phyloP scores from a whole-genome alignment of 2,888 invertebrate species.

The Harpalus rufipes region DNA sequence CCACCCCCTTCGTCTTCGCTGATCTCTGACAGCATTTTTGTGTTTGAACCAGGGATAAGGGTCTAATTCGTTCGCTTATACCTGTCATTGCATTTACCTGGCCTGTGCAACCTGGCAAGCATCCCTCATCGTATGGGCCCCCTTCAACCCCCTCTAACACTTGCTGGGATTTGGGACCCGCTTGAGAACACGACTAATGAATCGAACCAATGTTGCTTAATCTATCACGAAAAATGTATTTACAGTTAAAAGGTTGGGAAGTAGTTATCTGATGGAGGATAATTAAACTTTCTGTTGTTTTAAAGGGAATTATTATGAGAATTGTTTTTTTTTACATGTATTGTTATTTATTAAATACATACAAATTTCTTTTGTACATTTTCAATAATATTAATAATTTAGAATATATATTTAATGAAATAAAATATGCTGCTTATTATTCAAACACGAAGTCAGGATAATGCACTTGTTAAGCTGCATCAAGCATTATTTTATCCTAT shows the following conservation, averaged over 20 bases:
- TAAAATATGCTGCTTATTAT: not conserved
- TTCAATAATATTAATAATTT: too few species aligned
- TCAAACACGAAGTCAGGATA: not conserved
- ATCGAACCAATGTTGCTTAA: conserved; percentile 45
- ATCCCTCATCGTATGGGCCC: conserved; percentile 49
- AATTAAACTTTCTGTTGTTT: conserved; percentile 50
- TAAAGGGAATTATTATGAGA: not conserved
- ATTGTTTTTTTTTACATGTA: not conserved
- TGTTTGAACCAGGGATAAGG: conserved; percentile 57
- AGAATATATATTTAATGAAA: not conserved
- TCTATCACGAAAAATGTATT: conserved; percentile 57
- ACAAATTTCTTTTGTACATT: too few species aligned
- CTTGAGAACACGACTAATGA: conserved; percentile 40
- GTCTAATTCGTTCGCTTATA: conserved; percentile 58
- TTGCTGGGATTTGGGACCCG: conserved; percentile 42
- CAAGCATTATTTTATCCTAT: not conserved
- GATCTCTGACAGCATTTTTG: conserved; percentile 59
- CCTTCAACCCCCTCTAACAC: conserved; percentile 30
- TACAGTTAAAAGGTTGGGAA: conserved; percentile 44
- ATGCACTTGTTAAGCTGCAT: not conserved
- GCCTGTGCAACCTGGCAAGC: not conserved
- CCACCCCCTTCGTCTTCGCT: conserved; percentile 14
- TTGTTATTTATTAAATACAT: too few species aligned
- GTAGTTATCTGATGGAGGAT: conserved; percentile 45
- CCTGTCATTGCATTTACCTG: conserved; percentile 62